Conservation (phyloP, 2,797 vertebrate genomes). For the Anisognathus igniventris region DNA sequence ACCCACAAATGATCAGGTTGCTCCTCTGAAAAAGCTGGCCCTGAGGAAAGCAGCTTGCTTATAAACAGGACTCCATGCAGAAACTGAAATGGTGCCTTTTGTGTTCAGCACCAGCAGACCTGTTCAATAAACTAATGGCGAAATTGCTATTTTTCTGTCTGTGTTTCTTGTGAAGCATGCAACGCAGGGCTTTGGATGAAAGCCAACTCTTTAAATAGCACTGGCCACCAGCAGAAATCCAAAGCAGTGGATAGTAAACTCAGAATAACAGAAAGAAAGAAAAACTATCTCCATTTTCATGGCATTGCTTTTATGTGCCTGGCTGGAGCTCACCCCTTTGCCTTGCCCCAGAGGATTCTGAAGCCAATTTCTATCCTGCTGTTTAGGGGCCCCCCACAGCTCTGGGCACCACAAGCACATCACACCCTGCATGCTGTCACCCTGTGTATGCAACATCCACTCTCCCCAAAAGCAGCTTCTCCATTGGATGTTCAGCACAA, state of each 20-base stretch:
- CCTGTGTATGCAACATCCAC: neutral
- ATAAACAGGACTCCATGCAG: neutral
- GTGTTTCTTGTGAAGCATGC: neutral
- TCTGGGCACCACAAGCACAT: neutral
- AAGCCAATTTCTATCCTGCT: neutral
- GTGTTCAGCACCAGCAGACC: neutral
- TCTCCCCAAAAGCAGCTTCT: neutral
- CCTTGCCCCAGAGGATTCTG: neutral
- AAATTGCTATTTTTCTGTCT: neutral
- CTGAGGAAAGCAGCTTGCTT: neutral
- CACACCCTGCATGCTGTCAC: fast-evolving
- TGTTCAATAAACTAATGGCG: neutral
- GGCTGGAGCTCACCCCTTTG: neutral
- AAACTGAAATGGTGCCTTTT: neutral
- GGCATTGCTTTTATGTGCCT: neutral
- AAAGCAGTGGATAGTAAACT: neutral
- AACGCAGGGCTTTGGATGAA: neutral
- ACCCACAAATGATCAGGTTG: neutral
- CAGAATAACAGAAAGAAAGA: neutral
- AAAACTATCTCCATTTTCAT: neutral
- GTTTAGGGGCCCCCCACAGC: fast-evolving
- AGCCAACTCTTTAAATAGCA: neutral
- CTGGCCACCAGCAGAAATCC: neutral
- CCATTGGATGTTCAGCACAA: neutral
- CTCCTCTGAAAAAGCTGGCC: neutral